phyloP scores from a whole-genome alignment of 2,113 vertebrate genomes.

The Enhydra lutris region DNA sequence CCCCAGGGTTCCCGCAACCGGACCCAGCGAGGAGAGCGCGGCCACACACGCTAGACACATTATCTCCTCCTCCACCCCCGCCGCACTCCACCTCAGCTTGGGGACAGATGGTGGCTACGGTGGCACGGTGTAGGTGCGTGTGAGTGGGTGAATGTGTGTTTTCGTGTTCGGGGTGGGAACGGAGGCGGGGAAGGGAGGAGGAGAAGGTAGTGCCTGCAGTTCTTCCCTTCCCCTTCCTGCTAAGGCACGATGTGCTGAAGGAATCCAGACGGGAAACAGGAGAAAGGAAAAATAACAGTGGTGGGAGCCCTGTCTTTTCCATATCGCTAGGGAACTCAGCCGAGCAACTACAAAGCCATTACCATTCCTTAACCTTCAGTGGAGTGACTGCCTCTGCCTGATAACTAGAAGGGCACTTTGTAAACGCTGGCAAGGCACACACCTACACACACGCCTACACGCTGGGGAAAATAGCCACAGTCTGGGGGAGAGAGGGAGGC shows the following conservation, averaged over 20 bases:
- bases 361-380: constrained; percentile 4
- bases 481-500: background rate
- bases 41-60: background rate
- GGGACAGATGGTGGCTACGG: background rate
- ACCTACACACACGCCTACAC: background rate
- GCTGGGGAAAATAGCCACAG: background rate
- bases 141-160: background rate
- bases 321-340: background rate
- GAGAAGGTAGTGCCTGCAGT: background rate
- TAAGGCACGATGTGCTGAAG: constrained; percentile 46
- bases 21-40: accelerated
- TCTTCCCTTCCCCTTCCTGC: background rate
- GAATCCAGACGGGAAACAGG: constrained; percentile 25
- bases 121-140: background rate
- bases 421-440: background rate
- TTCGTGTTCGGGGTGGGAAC: background rate
- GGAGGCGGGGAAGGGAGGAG: background rate
- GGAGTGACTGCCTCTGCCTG: background rate
- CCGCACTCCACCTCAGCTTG: background rate
- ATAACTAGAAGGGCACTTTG: background rate
- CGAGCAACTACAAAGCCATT: background rate
- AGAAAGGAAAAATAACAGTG: background rate
- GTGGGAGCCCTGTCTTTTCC: background rate
- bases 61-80: background rate
- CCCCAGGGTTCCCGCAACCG: background rate